Evolutionary conservation across 2,797 vertebrate species (phyloP), one percentile per base, ranked within the genome.

Genomic region (Acipenser oxyrinchus): DNA sequence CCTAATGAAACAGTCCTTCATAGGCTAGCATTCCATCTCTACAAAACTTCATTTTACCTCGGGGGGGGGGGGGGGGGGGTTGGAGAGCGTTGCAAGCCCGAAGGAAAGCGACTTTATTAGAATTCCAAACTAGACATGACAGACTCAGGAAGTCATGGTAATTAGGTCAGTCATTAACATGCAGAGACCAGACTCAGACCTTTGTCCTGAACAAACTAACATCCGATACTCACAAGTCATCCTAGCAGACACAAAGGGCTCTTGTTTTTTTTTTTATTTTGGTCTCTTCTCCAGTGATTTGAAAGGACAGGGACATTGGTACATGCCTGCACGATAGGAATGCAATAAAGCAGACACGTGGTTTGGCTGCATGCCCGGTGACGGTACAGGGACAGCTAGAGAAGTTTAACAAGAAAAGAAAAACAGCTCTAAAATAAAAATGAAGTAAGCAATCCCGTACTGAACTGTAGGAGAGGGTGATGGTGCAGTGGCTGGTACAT

Each of bases 291-390:
- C 7, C 55, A 58, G 55, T 58, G 55, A 12, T 6, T 11, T 12
- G 55, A 58, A 58, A 58, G 3, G 9, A 58, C 12, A n/a, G 11
- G 13, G 55, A 7, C 55, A 1, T 4, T 37, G 23, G 23, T 37
- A 37, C 23, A 2, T 37, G 23, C 23, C 4, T 37, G 23, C 4
- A 37, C 64, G 60, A 66, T 52, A 73, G 69, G 74, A 60, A 66
- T 8, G 23, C 65, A 74, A 78, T 66, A 74, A 69, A 75, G 77
- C 69, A 74, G 72, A 79, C 66, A 57, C 68, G 64, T 50, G 65
- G 11, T n/a, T 66, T 67, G 72, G 69, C 64, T 13, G 60, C 18
- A 65, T 51, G 72, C 69, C 76, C 72, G 55, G 57, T 64, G 67
- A 71, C 55, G 69, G 12, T 13, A 12, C 12, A 58, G 12, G 55